Conservation (phyloP, 2,113 vertebrate species). For the Hippoglossus stenolepis region DNA sequence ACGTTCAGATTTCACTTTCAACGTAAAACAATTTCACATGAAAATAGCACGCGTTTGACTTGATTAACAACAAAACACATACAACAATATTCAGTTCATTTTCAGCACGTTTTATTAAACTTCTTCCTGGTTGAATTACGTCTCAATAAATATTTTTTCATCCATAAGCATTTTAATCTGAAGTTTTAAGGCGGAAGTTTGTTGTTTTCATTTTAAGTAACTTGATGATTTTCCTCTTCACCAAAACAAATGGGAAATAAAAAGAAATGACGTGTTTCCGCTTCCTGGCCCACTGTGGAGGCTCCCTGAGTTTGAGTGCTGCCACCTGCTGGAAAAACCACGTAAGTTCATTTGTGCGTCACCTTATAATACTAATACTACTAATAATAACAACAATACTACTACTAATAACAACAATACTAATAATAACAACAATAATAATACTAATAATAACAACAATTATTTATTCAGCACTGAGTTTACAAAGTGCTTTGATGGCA, state of each 20-base stretch:
- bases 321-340: constrained; percentile 48
- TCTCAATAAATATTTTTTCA: rapidly evolving
- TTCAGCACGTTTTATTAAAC: neutral
- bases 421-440: too few species aligned
- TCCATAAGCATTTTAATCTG: neutral
- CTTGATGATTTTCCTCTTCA: constrained; percentile 3
- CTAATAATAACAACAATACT: too few species aligned
- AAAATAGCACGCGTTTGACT: rapidly evolving
- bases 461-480: too few species aligned
- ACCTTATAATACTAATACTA: neutral
- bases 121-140: rapidly evolving
- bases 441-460: too few species aligned
- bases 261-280: constrained; percentile 76
- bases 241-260: constrained; percentile 64
- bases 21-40: constrained; percentile 27
- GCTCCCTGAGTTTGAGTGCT: neutral
- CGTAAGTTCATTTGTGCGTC: neutral
- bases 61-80: neutral
- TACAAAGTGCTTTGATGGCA: too few species aligned
- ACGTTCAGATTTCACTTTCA: neutral
- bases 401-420: too few species aligned
- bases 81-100: rapidly evolving
- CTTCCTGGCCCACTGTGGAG: constrained; percentile 54
- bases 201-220: rapidly evolving
- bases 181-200: neutral